phyloP scores from a whole-genome alignment of 1,140 invertebrate genomes.

The Drosophila burlai region DNA sequence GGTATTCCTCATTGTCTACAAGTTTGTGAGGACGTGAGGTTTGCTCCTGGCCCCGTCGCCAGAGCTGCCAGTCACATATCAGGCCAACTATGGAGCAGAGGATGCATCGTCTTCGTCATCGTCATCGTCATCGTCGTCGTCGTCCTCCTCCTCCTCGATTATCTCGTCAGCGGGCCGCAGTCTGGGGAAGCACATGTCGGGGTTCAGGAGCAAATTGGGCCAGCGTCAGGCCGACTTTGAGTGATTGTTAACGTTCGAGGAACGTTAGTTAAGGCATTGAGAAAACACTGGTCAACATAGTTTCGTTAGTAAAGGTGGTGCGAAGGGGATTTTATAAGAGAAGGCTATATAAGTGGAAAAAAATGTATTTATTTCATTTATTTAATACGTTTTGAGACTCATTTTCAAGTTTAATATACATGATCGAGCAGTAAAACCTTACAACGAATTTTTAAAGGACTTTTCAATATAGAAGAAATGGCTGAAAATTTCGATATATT shows the following conservation, averaged over 20 bases:
- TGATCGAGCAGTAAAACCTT: too few species aligned
- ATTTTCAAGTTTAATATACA: too few species aligned
- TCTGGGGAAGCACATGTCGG: conserved; percentile 83
- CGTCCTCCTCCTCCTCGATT: conserved; percentile 36
- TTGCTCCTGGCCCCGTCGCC: conserved; percentile 89
- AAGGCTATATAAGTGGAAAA: too few species aligned
- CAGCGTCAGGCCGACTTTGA: conserved; percentile 68
- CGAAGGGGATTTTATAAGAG: too few species aligned
- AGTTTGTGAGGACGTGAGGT: conserved; percentile 91
- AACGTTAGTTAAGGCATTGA: conserved; percentile 37
- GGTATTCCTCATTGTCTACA: conserved; percentile 91
- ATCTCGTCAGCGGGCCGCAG: conserved; percentile 66
- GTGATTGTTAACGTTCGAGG: conserved; percentile 35
- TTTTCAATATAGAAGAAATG: not conserved
- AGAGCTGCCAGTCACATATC: conserved; percentile 83
- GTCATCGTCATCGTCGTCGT: conserved; percentile 18
- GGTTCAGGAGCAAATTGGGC: conserved; percentile 83
- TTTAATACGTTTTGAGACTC: not conserved
- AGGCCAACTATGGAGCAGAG: conserved; percentile 65
- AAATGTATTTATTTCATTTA: not conserved
- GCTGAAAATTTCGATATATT: too few species aligned
- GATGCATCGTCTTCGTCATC: conserved; percentile 21
- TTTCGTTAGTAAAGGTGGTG: not conserved
- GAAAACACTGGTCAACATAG: conserved; percentile 17
- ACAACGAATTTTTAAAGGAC: not conserved